These are phyloP conservation scores for Batillaria attramentaria DNA, from an alignment of 1,140 invertebrate species.

Conservation along the genomic window DNA sequence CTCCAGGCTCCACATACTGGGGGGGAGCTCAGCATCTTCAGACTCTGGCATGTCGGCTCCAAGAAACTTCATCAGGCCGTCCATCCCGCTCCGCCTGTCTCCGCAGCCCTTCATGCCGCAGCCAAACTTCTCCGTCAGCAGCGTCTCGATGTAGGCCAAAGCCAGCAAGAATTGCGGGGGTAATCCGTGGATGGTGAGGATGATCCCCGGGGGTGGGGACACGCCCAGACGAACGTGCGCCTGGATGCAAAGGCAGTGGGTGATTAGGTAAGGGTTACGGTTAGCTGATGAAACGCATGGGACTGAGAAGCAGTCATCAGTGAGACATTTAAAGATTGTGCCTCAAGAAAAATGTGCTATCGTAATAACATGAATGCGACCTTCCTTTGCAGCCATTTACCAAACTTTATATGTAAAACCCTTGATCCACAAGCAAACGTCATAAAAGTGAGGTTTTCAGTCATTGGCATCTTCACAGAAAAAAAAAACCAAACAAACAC, in stretches of 20 bases:
- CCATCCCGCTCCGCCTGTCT: slow-evolving; percentile 11
- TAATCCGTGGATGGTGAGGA: slow-evolving; percentile 66
- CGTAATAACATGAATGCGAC: too few species aligned
- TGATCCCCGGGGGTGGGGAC: slow-evolving; percentile 66
- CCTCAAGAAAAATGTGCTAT: too few species aligned
- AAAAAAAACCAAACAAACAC: background rate
- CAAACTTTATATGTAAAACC: too few species aligned
- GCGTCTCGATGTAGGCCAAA: slow-evolving; percentile 68
- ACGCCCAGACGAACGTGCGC: slow-evolving; percentile 65
- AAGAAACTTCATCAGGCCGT: slow-evolving; percentile 4
- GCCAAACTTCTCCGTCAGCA: slow-evolving; percentile 63
- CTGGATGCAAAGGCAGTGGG: background rate
- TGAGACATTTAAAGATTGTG: too few species aligned
- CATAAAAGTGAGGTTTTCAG: too few species aligned
- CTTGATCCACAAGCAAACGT: too few species aligned
- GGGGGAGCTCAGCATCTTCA: slow-evolving; percentile 39
- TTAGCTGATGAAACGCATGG: too few species aligned
- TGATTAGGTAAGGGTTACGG: too few species aligned
- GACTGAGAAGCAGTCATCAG: too few species aligned
- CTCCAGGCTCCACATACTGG: slow-evolving; percentile 62
- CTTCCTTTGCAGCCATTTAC: too few species aligned
- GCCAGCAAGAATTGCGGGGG: slow-evolving; percentile 69
- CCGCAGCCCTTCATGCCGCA: slow-evolving; percentile 61
- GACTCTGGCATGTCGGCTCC: background rate
- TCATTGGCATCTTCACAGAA: too few species aligned